Evolutionary conservation across 1,140 invertebrate species (phyloP), one percentile per base, ranked within the genome.

Genomic region (Dendrolimus punctatus): DNA sequence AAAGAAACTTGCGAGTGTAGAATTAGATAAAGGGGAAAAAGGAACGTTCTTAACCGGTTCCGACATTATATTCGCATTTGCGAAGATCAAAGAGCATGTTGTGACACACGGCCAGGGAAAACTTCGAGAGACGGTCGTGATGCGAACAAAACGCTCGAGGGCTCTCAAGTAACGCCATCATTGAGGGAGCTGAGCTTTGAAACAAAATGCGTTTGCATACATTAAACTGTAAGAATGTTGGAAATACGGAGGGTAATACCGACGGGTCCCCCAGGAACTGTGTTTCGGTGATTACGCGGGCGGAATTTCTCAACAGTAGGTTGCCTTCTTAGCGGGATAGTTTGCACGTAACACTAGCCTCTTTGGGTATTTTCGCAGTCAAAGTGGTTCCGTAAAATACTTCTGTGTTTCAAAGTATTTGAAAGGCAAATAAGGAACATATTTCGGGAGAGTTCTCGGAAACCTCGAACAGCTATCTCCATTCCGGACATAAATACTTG

Each of bases 181-280:
- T 74, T 76, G 69, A 76, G 82, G 79, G 80, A 80, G 72, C 69
- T 71, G 75, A 73, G 76, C 80, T 86, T 86, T 83, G 82, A 82
- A 86, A 86, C 82, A 86, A 86, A 86, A 84, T 86, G 82, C 81
- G 81, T 85, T 85, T 85, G 81, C 82, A 86, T 86, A 86, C 73
- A 84, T 85, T 85, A 82, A 85, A 84, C 72, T 81, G 70, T 86
- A 84, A 83, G 82, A 84, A 86, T 85, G 82, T 82, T 72, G 65
- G 68, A 84, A 76, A 83, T 82, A 81, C 73, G 71, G 71, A 70
- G 76, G 69, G 73, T 76, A 76, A 72, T 74, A 69, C 68, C 57
- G 60, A 46, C 55, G 68, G 66, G 71, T 76, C 76, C 68, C 76
- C 56, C 6, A 75, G 73, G 79, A 58, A 77, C 64, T 70, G 69